Percentiles rank a stretch among this genome's conserved stretches.
Conservation (phyloP, 2,888 invertebrate genomes). For the Tachina grossa region DNA sequence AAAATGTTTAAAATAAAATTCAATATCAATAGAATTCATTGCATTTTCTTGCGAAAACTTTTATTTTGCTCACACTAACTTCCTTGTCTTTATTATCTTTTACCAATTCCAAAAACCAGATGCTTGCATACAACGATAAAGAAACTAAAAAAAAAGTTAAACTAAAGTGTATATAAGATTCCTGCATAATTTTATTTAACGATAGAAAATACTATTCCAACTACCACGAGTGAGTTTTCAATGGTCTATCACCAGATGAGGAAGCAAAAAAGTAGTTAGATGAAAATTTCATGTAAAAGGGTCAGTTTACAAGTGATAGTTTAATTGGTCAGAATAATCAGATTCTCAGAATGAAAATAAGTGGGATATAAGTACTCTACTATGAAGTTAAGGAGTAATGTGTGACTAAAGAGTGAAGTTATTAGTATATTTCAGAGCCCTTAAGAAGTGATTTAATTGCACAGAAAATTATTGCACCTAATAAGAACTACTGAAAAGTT, state of each 20-base stretch:
- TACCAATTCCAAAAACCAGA: constrained; percentile 28
- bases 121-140: constrained; percentile 22
- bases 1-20: constrained; percentile 48
- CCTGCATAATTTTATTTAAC: constrained; percentile 52
- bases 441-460: no score
- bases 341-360: no score
- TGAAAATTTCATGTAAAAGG: background rate
- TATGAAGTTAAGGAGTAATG: no score
- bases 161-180: constrained; percentile 41
- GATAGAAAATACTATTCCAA: constrained; percentile 39
- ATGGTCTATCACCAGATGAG: background rate
- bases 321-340: background rate
- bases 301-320: background rate
- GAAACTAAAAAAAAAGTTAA: constrained; percentile 1
- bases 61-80: constrained; percentile 25
- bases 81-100: constrained; percentile 32
- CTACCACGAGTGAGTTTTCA: constrained; percentile 9
- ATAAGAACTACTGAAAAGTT: no score
- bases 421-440: no score
- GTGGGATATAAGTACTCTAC: no score
- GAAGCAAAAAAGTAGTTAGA: background rate
- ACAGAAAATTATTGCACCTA: no score
- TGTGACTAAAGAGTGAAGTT: no score
- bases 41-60: constrained; percentile 46
- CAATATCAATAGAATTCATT: constrained; percentile 55